phyloP scores from a whole-genome alignment of 2,888 invertebrate species.

The Didymodactylos carnosus region DNA sequence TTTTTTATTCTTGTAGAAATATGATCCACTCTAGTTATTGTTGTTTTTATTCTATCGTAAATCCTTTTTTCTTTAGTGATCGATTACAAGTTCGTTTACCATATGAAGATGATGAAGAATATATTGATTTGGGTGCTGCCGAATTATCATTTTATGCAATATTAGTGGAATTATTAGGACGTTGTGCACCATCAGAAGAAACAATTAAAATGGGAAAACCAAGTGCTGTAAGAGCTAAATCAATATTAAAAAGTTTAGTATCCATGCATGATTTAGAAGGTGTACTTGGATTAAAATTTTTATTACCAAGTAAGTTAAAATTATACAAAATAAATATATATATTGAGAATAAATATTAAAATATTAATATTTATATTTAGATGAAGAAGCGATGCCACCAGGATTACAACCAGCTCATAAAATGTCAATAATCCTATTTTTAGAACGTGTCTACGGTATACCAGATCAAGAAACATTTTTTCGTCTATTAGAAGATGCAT shows the following conservation, averaged over 20 bases:
- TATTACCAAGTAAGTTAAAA: slow-evolving; percentile 41
- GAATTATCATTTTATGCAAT: slow-evolving; percentile 95
- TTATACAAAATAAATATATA: slow-evolving; percentile 33
- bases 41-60: not conserved
- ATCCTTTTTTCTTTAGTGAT: not conserved
- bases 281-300: slow-evolving; percentile 76
- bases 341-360: too few relatives aligned
- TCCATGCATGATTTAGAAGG: slow-evolving; percentile 91
- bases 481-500: slow-evolving; percentile 79
- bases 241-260: slow-evolving; percentile 84
- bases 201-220: slow-evolving; percentile 57
- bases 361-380: slow-evolving; percentile 17
- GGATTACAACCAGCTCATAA: slow-evolving; percentile 72
- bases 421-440: slow-evolving; percentile 81
- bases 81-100: slow-evolving; percentile 38
- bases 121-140: slow-evolving; percentile 93
- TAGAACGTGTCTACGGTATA: slow-evolving; percentile 97
- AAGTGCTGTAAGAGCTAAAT: slow-evolving; percentile 84
- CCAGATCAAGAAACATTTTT: slow-evolving; percentile 89
- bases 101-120: slow-evolving; percentile 93
- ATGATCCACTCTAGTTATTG: too few relatives aligned
- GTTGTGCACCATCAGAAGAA: slow-evolving; percentile 38
- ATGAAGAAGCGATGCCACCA: slow-evolving; percentile 20
- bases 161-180: slow-evolving; percentile 78
- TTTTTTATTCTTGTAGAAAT: too few relatives aligned